Evolutionary conservation across 2,888 invertebrate genomes (phyloP), one percentile per base, ranked within the genome.

Genomic region (Andricus curvator): DNA sequence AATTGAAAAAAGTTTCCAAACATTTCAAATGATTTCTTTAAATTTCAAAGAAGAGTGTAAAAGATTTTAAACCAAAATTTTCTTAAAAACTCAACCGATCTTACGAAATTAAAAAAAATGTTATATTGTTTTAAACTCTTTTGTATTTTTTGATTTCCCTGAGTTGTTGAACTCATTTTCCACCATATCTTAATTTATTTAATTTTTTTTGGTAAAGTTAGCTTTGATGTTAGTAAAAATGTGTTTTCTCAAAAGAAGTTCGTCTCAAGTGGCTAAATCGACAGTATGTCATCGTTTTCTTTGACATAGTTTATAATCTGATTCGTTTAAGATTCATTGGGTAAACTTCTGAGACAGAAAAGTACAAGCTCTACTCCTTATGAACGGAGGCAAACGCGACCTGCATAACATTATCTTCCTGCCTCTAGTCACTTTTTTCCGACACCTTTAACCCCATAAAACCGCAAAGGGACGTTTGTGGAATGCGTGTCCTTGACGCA

Each of bases 371-470:
- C n/a, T 74, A n/a, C 51, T 29, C 56, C 74, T 74, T 56, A 33
- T 37, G 74, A 37, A 74, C 11, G 2, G 20, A 56, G 51, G 74
- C 56, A 74, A 56, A 74, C 56, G 74, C 74, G 74, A 74, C 74
- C 56, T 22, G 74, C 56, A 74, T 74, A 56, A 51, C 33, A 56
- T 74, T 74, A 56, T 74, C 51, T 56, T 74, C 33, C 25, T 51
- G 20, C 48, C 29, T 20, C 56, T 74, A 33, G 74, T 51, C 68
- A 74, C 11, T 74, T 74, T 74, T 56, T 74, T 56, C 56, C n/a
- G n/a, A 56, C 74, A 56, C 56, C 74, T 74, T 37, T 74, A 56
- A 74, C 74, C 74, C n/a, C 33, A n/a, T 13, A 74, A 22, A 56
- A 74, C 11, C 29, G n/a, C 33, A 70, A 56, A 70, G 51, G 70